Base-by-base conservation (phyloP, 1,140 invertebrate species). In the Galleria mellonella region DNA sequence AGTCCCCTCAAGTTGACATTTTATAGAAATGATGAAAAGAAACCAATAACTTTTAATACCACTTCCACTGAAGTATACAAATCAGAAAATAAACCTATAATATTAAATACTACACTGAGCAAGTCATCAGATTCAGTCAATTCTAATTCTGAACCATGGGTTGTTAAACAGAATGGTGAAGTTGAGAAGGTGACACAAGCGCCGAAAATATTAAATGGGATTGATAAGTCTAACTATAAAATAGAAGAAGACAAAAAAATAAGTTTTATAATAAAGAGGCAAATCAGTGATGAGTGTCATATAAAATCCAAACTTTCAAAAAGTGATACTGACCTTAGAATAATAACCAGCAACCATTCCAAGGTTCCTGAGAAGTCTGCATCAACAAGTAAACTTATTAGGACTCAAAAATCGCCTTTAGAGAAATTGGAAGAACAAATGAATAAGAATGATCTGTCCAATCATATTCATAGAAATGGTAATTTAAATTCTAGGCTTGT, bases 361-460 rank as follows among this genome's bases (percentile, higher is more conserved):
- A 81, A 73, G 49, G 15, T 43, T 1, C 33, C 55, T 1, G 76
- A 81, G n/a, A 79, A 82, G 35, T 51, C 63, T n/a, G 47, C 57
- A 3, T 65, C 62, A 5, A 65, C 48, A 1, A 74, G 55, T 48
- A 81, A 78, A 38, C 33, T 71, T 31, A 61, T 74, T 5, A 74
- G 72, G 47, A 45, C 57, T 17, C 57, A 52, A 33, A 86, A 83
- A 35, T 79, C 72, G 2, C 81, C 81, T 0, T 44, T 84, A 42
- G 74, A 83, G 28, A 84, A 81, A 50, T 44, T 84, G 42, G 79
- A 85, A 54, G 82, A 86, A 41, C 79, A 83, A 46, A 86, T 83
- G 75, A 83, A 81, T 43, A 74, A 72, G 32, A 63, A 47, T 43
- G 71, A 77, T 36, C 37, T 55, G 0, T 51, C 57, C 1, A 59